These are phyloP conservation scores for Apistogramma diplotaenia DNA, from an alignment of 2,113 vertebrate genomes.

Conservation along the genomic window DNA sequence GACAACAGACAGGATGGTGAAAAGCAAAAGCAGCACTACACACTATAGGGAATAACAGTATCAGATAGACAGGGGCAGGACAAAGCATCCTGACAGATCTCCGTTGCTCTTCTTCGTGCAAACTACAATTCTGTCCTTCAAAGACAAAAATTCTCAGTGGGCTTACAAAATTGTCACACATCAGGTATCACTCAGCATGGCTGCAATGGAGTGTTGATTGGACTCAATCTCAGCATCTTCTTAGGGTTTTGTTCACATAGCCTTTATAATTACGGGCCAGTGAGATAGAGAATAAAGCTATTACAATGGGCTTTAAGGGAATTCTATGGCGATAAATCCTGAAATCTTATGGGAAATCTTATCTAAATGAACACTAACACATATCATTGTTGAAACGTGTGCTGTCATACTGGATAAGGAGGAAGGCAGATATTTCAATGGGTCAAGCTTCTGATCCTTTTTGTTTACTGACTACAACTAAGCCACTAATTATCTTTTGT, in stretches of 20 bases:
- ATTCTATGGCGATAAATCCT: not conserved
- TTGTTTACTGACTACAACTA: not conserved
- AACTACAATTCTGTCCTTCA: slow-evolving; percentile 22
- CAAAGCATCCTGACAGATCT: slow-evolving; percentile 16
- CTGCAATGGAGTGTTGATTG: slow-evolving; percentile 49
- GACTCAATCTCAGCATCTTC: slow-evolving; percentile 24
- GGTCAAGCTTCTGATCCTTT: not conserved
- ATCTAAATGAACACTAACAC: not conserved
- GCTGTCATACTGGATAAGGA: not conserved
- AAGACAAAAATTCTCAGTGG: slow-evolving; percentile 21
- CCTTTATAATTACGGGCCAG: slow-evolving; percentile 11
- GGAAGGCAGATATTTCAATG: not conserved
- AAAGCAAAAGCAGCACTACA: not conserved
- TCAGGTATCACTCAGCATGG: slow-evolving; percentile 28
- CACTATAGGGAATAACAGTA: slow-evolving; percentile 14
- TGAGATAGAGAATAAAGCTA: slow-evolving; percentile 15
- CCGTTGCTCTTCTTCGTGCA: slow-evolving; percentile 5
- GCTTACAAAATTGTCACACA: slow-evolving; percentile 45
- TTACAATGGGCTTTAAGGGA: slow-evolving; percentile 1
- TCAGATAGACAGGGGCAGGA: slow-evolving; percentile 11
- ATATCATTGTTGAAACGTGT: not conserved
- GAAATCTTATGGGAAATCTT: not conserved
- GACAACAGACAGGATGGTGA: not conserved
- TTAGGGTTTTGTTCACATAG: slow-evolving; percentile 23
- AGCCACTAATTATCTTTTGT: not conserved